Base-by-base conservation (phyloP, 2,888 invertebrate species). In the Chrysodeixis includens region DNA sequence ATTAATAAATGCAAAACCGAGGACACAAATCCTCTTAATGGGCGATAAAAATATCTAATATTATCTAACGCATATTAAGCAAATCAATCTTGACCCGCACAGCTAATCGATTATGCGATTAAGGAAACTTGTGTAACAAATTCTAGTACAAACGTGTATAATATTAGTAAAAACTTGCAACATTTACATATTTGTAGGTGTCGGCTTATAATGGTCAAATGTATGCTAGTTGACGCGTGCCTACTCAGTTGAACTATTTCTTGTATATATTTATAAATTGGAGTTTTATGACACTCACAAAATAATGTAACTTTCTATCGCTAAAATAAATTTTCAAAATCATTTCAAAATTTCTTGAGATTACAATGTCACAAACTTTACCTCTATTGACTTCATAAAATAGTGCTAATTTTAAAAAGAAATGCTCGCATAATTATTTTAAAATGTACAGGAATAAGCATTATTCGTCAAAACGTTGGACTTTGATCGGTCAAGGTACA, bases 101-200 rank as follows among this genome's bases (percentile, higher is more conserved):
- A 16, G 57, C 12, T n/a, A 59, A 57, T 26, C 35, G 32, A 53
- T n/a, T 54, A 53, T 58, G 51, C 30, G 18, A 65, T 55, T 53
- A 62, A 64, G n/a, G 16, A 60, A 46, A 30, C 30, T 76, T 79
- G 30, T n/a, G 66, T 66, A 69, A 82, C 35, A 56, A 71, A 67
- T 74, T 71, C 66, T 66, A 54, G 69, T 62, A 76, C 66, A 71
- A 58, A 56, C 35, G 6, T 67, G 59, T 60, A 57, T 56, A 57
- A 64, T 1, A 62, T 66, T 64, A 56, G 49, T 22, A 32, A 62
- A 58, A 71, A 62, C 56, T 40, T 40, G 40, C 40, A 6, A 22
- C 35, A 56, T 56, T 57, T 5, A 35, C 62, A 62, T 55, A 30
- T 62, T 65, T 64, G 4, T 22, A 18, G 35, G 52, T 54, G 8